Evolutionary conservation across 2,888 invertebrate species (phyloP).

Genomic region (Pyrrhosoma nymphula): DNA sequence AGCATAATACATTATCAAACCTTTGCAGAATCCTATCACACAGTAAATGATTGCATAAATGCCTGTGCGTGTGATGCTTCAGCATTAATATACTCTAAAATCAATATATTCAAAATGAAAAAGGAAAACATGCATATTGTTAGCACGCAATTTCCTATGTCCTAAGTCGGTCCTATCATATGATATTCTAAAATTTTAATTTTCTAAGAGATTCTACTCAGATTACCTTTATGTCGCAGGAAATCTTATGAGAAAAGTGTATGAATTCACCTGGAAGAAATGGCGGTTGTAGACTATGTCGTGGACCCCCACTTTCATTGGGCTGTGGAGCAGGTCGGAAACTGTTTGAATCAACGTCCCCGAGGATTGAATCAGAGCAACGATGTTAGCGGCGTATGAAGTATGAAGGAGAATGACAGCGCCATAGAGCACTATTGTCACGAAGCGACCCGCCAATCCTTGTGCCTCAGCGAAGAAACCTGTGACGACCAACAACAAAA

Average conservation of each 20-base stretch:
- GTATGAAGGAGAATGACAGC: slow-evolving; percentile 71
- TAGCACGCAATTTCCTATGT: no score
- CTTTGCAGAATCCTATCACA: no score
- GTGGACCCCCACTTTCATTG: slow-evolving; percentile 70
- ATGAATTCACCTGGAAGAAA: slow-evolving; percentile 69
- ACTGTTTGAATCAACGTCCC: slow-evolving; percentile 68
- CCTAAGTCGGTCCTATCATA: no score
- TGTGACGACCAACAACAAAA: background rate
- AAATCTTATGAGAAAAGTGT: background rate
- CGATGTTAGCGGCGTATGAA: slow-evolving; percentile 71
- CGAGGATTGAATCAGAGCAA: slow-evolving; percentile 70
- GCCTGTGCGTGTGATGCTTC: no score
- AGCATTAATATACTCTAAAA: no score
- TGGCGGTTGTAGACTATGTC: slow-evolving; percentile 76
- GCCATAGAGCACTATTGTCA: slow-evolving; percentile 68
- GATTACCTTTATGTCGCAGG: no score
- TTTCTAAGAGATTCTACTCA: no score
- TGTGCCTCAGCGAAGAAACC: slow-evolving; percentile 42
- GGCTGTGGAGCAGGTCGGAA: slow-evolving; percentile 70
- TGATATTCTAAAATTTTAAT: no score
- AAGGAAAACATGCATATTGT: no score
- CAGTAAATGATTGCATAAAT: no score
- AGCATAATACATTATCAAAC: no score
- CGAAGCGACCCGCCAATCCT: slow-evolving; percentile 31
- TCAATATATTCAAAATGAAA: no score